These are phyloP conservation scores for Meriones psammophilus DNA, from an alignment of 2,797 vertebrate species.

Conservation along the genomic window DNA sequence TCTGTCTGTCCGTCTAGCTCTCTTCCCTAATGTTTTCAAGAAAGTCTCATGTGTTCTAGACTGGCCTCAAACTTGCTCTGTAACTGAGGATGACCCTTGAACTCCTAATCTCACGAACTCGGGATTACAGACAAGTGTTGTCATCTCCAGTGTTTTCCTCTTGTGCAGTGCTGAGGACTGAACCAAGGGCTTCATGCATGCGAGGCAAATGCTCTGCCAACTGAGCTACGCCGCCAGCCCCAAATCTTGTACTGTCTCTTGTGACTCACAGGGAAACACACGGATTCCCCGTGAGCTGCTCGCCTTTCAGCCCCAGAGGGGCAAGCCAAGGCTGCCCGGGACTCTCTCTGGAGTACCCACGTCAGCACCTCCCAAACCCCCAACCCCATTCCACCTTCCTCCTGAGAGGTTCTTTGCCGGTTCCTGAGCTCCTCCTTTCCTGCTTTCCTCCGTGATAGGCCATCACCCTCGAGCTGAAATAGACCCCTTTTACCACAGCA, in stretches of 20 bases:
- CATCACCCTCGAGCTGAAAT: neutral
- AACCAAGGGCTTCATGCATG: neutral
- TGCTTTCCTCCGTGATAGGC: neutral
- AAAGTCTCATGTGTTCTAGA: neutral
- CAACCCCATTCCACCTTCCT: neutral
- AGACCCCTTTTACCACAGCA: neutral
- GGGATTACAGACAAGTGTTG: neutral
- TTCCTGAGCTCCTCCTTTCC: neutral
- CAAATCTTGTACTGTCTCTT: neutral
- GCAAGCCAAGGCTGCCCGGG: neutral
- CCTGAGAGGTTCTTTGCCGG: neutral
- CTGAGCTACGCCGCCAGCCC: neutral
- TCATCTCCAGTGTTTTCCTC: neutral
- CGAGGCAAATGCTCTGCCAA: neutral
- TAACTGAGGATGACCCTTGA: neutral
- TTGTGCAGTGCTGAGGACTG: neutral
- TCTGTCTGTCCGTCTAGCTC: neutral
- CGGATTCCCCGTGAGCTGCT: neutral
- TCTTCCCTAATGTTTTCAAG: neutral
- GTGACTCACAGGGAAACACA: neutral
- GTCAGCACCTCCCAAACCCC: neutral
- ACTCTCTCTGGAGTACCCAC: neutral
- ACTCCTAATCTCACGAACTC: neutral
- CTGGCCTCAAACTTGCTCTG: neutral
- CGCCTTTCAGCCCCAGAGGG: neutral